Evolutionary conservation across 2,113 vertebrate genomes (phyloP), one percentile per base, ranked within the genome.

Genomic region (Nothobranchius kuhntae): DNA sequence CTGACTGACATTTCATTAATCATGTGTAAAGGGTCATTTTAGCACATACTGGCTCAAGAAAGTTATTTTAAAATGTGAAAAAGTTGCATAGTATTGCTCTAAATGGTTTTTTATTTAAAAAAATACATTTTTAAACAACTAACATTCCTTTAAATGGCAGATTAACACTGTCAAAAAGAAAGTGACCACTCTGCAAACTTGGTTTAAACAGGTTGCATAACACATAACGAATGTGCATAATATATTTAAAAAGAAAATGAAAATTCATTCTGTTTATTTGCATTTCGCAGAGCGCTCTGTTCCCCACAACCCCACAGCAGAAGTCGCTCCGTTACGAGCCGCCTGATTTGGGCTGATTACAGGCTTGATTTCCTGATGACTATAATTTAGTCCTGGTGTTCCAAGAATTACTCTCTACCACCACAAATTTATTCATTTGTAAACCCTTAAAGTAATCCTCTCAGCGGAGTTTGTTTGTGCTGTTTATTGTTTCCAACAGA

Each of bases 321-420:
- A 38, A 67, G 24, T 8, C 14, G 45, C 64, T 75, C 40, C 17
- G 38, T 64, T 57, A 63, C 44, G 3, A 21, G 50, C 44, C 54
- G 36, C 36, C 64, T 40, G 51, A 48, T 75, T 61, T 46, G 6
- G 46, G 17, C 66, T 62, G 51, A 61, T 61, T 65, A 55, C 42
- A 45, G 9, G 3, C 45, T 65, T 65, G 45, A 59, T 65, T 65
- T 56, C 15, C 30, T 65, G 60, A 64, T 67, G 44, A 79, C 56
- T 53, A 38, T 66, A 53, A 75, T 70, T 71, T 24, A 24, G 17
- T 6, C 17, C 13, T 50, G 24, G 56, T 42, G 42, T 24, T 54
- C 13, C 26, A 67, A 46, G 53, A 57, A 57, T 53, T 54, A 47
- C 48, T 67, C 30, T 21, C 44, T 12, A 50, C 35, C 53, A 57